Evolutionary conservation across 2,113 vertebrate species (phyloP).

Genomic region (Cryptomyrus ogoouensis): DNA sequence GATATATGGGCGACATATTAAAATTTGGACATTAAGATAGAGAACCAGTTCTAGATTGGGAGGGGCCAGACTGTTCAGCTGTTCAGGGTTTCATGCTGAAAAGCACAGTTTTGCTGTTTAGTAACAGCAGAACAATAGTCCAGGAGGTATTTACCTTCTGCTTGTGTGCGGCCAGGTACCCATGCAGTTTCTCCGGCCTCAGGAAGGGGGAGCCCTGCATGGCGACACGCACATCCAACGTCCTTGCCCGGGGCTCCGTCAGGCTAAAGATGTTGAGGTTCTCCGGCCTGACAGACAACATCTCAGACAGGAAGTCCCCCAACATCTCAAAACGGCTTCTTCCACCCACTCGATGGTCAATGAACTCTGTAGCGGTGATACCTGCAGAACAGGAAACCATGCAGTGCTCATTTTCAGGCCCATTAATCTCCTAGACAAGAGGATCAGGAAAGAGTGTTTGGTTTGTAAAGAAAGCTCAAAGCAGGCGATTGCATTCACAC

Average conservation of each 20-base stretch:
- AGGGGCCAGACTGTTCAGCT: neutral
- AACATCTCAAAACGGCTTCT: conserved; percentile 60
- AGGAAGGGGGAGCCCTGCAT: conserved; percentile 51
- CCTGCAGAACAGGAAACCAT: conserved; percentile 44
- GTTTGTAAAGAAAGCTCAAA: conserved; percentile 18
- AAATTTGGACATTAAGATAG: neutral
- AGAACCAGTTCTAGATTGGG: neutral
- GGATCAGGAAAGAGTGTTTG: neutral
- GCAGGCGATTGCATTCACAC: neutral
- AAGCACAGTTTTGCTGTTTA: neutral
- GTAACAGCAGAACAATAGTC: neutral
- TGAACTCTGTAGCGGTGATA: conserved; percentile 70
- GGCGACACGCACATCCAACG: conserved; percentile 66
- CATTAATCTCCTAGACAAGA: neutral
- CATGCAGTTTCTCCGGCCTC: conserved; percentile 68
- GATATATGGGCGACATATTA: neutral
- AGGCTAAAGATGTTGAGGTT: conserved; percentile 66
- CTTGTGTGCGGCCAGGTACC: conserved; percentile 67
- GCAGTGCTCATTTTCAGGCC: neutral
- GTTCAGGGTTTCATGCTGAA: neutral
- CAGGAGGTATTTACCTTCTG: conserved; percentile 56
- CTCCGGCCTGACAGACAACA: conserved; percentile 54
- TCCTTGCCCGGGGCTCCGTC: conserved; percentile 54
- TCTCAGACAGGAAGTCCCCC: conserved; percentile 65
- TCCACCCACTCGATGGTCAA: conserved; percentile 55